Percentiles rank a stretch among this genome's conserved stretches.
These are phyloP conservation scores for Peromyscus leucopus DNA, from an alignment of 2,113 vertebrate species.

Conservation along the genomic window DNA sequence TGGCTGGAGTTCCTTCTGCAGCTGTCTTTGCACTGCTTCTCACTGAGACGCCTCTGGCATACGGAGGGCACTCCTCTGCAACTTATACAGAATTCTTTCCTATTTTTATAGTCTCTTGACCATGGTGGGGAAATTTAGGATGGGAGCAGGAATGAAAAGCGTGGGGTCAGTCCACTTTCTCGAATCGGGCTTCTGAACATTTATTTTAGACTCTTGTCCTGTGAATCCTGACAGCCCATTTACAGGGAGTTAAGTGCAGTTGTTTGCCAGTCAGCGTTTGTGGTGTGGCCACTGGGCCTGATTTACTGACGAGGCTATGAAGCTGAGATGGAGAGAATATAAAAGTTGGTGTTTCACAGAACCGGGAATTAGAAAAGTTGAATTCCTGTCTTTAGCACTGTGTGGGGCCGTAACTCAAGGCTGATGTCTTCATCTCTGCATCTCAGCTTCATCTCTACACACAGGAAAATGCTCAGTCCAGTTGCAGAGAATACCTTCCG, in stretches of 20 bases:
- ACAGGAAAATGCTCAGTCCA: not conserved
- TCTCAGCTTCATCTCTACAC: conserved; percentile 22
- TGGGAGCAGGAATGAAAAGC: conserved; percentile 43
- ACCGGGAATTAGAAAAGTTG: conserved; percentile 64
- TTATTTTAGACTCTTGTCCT: conserved; percentile 49
- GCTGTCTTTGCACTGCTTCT: not conserved
- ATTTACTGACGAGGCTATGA: conserved; percentile 73
- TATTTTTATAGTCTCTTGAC: not conserved
- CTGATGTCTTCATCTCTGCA: conserved; percentile 47
- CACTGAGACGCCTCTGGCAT: not conserved
- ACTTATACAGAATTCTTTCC: not conserved
- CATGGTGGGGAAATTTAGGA: not conserved
- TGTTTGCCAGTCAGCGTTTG: conserved; percentile 17
- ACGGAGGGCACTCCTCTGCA: not conserved
- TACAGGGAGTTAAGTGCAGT: conserved; percentile 58
- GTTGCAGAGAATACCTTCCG: not conserved
- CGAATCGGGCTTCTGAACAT: conserved; percentile 44
- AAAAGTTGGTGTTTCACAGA: conserved; percentile 67
- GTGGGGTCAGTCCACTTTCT: not conserved
- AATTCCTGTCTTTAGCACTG: conserved; percentile 63
- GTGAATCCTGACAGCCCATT: conserved; percentile 60
- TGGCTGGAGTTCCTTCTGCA: not conserved
- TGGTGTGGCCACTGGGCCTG: conserved; percentile 32
- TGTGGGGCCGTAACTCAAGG: conserved; percentile 65
- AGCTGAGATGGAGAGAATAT: conserved; percentile 62